These are phyloP conservation scores for Dendroctonus valens DNA, from an alignment of 1,140 invertebrate species.

Conservation along the genomic window DNA sequence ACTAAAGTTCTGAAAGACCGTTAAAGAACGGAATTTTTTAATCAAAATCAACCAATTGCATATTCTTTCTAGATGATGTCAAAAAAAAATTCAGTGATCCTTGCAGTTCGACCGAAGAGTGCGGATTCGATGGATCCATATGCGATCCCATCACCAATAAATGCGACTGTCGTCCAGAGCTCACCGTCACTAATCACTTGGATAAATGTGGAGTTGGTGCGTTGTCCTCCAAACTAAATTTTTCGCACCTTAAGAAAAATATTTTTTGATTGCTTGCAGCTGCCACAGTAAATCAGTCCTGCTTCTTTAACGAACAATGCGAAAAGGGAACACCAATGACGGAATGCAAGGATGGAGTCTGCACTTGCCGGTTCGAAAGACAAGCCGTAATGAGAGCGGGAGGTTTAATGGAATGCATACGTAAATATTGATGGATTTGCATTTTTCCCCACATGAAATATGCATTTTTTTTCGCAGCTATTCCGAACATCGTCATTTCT, in stretches of 20 bases:
- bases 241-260: neutral
- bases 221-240: constrained; percentile 38
- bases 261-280: constrained; percentile 57
- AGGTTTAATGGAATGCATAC: constrained; percentile 66
- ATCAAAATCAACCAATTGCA: neutral
- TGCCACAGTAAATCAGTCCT: constrained; percentile 73
- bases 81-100: constrained; percentile 67
- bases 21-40: no score
- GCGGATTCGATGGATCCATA: constrained; percentile 69
- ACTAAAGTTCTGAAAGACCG: no score
- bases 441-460: constrained; percentile 1
- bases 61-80: constrained; percentile 39
- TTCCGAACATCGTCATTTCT: constrained; percentile 3
- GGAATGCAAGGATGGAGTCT: constrained; percentile 73
- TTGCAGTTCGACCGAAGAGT: constrained; percentile 66
- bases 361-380: constrained; percentile 75
- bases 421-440: constrained; percentile 53
- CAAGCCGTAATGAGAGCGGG: constrained; percentile 64
- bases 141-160: constrained; percentile 66
- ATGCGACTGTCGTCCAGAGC: constrained; percentile 70
- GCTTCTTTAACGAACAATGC: constrained; percentile 80
- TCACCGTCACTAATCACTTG: constrained; percentile 73
- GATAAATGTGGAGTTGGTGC: constrained; percentile 82
- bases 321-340: constrained; percentile 66
- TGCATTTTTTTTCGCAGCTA: constrained; percentile 25